These are phyloP conservation scores for Erebia aethiops DNA, from an alignment of 2,888 invertebrate genomes.

Conservation along the genomic window DNA sequence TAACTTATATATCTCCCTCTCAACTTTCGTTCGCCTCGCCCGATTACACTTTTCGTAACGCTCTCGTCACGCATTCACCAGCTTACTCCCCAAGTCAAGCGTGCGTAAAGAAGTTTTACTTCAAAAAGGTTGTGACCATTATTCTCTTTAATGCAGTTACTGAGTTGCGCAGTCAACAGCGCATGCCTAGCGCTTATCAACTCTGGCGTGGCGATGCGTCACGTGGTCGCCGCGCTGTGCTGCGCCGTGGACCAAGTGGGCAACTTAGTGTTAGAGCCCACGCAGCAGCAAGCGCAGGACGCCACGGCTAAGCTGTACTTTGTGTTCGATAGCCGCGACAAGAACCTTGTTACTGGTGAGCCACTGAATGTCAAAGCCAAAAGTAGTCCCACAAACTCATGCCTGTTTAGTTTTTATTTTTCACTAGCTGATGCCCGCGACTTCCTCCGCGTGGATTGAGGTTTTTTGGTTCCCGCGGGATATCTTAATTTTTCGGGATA, in stretches of 20 bases:
- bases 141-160: slow-evolving; percentile 75
- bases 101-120: no score
- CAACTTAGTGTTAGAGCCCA: slow-evolving; percentile 86
- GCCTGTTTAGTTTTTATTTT: no score
- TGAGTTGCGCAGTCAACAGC: slow-evolving; percentile 92
- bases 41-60: no score
- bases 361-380: not conserved
- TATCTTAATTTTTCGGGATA: no score
- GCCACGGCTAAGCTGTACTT: slow-evolving; percentile 87
- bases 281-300: slow-evolving; percentile 70
- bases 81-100: no score
- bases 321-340: slow-evolving; percentile 86
- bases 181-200: slow-evolving; percentile 91
- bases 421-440: not conserved
- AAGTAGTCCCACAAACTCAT: no score
- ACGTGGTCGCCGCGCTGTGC: slow-evolving; percentile 89
- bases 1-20: no score
- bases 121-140: no score
- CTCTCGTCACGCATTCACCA: no score
- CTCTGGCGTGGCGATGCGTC: slow-evolving; percentile 92
- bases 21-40: no score
- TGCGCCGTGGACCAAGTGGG: slow-evolving; percentile 86
- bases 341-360: slow-evolving; percentile 63
- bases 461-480: no score
- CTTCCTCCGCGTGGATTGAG: no score